phyloP scores from a whole-genome alignment of 2,797 vertebrate genomes.

The Malacoraja senta region DNA sequence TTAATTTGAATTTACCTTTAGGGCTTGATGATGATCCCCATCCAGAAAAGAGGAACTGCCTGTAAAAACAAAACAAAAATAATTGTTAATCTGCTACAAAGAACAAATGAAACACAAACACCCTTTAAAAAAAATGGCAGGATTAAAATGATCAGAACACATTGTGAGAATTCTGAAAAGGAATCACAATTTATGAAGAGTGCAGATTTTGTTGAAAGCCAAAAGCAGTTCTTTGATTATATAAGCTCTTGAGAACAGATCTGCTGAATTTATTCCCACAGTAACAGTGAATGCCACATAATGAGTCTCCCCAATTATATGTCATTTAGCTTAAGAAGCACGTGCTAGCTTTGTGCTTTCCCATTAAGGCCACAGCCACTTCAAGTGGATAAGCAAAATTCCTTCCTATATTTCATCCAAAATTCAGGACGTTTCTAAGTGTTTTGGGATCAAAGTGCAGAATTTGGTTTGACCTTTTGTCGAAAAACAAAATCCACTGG shows the following conservation, averaged over 20 bases:
- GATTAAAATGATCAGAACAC: not conserved
- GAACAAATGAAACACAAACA: not conserved
- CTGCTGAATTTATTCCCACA: not conserved
- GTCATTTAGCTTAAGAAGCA: not conserved
- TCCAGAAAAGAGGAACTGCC: conserved; percentile 87
- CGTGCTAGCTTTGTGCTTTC: not conserved
- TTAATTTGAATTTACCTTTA: conserved; percentile 64
- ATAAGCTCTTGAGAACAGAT: not conserved
- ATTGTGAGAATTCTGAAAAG: not conserved
- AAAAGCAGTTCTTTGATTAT: not conserved
- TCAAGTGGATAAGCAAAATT: not conserved
- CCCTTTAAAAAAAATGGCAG: not conserved
- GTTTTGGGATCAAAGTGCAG: not conserved
- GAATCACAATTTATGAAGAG: not conserved
- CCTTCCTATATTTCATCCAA: not conserved
- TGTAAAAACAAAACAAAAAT: conserved; percentile 52
- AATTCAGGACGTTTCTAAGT: not conserved
- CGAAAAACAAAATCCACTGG: not conserved
- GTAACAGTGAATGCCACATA: not conserved
- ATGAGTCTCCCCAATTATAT: no score
- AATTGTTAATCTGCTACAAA: not conserved
- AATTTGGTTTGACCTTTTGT: not conserved
- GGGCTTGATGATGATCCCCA: conserved; percentile 74
- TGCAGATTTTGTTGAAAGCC: not conserved
- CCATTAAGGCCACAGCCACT: not conserved